Base-by-base conservation (phyloP, 2,113 vertebrate genomes). In the Oryzias curvinotus region DNA sequence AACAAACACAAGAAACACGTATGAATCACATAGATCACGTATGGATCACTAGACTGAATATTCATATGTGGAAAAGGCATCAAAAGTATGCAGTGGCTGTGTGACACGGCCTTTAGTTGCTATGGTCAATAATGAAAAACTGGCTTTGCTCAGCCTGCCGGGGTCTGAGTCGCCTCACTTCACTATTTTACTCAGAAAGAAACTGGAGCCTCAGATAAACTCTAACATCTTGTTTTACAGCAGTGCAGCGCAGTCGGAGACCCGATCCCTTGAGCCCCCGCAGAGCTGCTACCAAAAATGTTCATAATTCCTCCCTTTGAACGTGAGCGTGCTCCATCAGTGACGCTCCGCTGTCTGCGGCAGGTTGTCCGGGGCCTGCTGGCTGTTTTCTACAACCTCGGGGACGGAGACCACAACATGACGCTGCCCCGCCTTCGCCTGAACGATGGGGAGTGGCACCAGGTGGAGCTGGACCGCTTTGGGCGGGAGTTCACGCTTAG, bases 391-490 rank as follows among this genome's bases (percentile, higher is more conserved):
- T 95, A 93, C 88, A 95, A 96, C 85, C 89, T 96, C 5, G 94
- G 95, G 21, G 95, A 96, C 30, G 94, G 94, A 19, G 90, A 93
- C 56, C 90, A 88, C 71, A 91, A 91, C 78, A 51, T 95, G 44
- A 93, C 87, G 0, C 91, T 95, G 74, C 87, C 92, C 17, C 88
- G 87, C 71, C 89, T 91, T 75, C 92, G 65, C 46, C 78, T 95
- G 25, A 88, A 93, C 68, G 92, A 95, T 2, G 95, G 95, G 18
- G 93, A 95, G 52, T 96, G 95, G 95, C 92, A 95, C 16, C 90
- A 92, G 16, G 74, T 94, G 76, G 88, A 91, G 70, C 68, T 96
- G 85, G 93, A 95, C 73, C 93, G 94, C 41, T 90, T 88, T 1
- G 93, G 93, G 72, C 92, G 92, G 62, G 94, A 95, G 82, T 92